These are phyloP conservation scores for Temnothorax rugatulus DNA, from an alignment of 2,888 invertebrate genomes.

Conservation along the genomic window DNA sequence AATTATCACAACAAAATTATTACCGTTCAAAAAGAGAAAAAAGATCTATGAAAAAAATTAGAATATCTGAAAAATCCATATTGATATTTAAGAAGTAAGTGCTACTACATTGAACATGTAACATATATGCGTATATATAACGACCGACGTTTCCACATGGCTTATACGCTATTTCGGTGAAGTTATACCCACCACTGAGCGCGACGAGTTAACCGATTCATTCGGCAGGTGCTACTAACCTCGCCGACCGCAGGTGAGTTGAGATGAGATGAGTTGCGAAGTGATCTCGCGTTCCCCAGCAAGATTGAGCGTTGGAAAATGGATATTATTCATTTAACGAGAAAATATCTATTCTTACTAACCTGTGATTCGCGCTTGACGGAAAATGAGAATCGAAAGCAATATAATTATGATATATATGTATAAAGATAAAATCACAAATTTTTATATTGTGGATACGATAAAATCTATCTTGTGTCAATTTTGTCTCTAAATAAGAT, in stretches of 20 bases:
- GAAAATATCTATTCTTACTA: conserved; percentile 18
- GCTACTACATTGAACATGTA: conserved; percentile 42
- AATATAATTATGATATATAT: background rate
- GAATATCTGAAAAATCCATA: background rate
- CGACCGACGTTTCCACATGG: conserved; percentile 38
- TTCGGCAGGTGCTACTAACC: conserved; percentile 70
- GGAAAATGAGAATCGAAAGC: background rate
- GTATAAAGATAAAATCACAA: background rate
- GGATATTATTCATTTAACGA: conserved; percentile 3
- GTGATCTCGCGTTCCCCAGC: conserved; percentile 51
- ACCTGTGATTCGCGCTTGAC: background rate
- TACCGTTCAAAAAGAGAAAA: background rate
- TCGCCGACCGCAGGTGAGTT: conserved; percentile 68
- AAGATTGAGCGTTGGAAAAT: background rate
- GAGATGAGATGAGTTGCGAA: conserved; percentile 63
- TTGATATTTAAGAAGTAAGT: conserved; percentile 47
- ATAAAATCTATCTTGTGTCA: background rate
- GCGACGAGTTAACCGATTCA: conserved; percentile 58
- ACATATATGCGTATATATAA: background rate
- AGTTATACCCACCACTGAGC: conserved; percentile 50
- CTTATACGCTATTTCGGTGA: conserved; percentile 49
- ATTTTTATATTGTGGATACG: background rate
- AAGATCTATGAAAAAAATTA: background rate
- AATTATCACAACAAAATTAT: background rate
- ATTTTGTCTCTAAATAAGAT: background rate